Base-by-base conservation (phyloP, 1,140 invertebrate species). In the Drosophila guanche region DNA sequence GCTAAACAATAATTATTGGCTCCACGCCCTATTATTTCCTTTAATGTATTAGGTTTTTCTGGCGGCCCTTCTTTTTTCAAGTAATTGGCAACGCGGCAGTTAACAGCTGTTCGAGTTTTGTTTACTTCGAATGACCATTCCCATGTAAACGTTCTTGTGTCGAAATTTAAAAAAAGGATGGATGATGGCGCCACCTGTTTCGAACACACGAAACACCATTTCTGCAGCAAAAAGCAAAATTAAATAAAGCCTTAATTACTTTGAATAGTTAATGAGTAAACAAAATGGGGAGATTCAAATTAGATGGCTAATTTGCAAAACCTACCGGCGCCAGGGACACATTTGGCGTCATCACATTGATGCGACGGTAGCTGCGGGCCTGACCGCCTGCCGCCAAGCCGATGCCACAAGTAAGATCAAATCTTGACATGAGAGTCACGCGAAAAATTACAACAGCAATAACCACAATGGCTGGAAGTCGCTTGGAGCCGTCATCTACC, bases 391-490 rank as follows among this genome's bases (percentile, higher is more conserved):
- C 42, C 42, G 63, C 25, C 61, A 46, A 37, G 42, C 53, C 29
- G 59, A 63, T 27, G 78, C 78, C 72, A 62, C 66, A 33, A 72
- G 51, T 68, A 72, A 85, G 66, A 79, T 84, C 75, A 42, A 55
- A 74, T 74, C 69, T 63, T 61, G 76, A 78, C 79, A 81, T 69
- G 73, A 73, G 60, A 85, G 80, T 84, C 79, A 84, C 76, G 80
- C 80, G 61, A 85, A 84, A 79, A 63, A 66, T 63, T 72, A 73
- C 69, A 73, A 59, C n/a, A 72, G 5, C 54, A 68, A 68, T 22
- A 47, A 40, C 55, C 47, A 73, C 58, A n/a, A 43, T 27, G 29
- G 12, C 41, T 10, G 41, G 22, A 6, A 61, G 78, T 43, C 57
- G 73, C 55, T 55, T 63, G 55, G 43, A 60, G 51, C 46, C 59